Evolutionary conservation across 2,797 vertebrate genomes (phyloP).

Genomic region (Oreonectes daqikongensis): DNA sequence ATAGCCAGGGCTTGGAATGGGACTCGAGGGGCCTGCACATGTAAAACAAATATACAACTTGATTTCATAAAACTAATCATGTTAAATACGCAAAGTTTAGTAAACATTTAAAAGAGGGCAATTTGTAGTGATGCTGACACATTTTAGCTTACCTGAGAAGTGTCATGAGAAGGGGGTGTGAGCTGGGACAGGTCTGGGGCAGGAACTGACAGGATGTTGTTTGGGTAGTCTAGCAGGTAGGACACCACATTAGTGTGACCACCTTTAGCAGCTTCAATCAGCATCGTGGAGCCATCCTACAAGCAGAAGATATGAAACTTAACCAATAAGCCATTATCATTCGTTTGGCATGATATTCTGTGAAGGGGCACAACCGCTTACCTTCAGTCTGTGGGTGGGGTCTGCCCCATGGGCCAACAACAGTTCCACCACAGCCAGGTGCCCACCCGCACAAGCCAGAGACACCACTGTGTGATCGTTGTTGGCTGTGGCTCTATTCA

Average conservation of each 20-base stretch:
- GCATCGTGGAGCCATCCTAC: slow-evolving; percentile 98
- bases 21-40: slow-evolving; percentile 92
- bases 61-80: neutral
- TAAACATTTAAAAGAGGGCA: neutral
- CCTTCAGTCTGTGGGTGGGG: slow-evolving; percentile 98
- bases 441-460: slow-evolving; percentile 95
- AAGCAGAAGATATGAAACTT: slow-evolving; percentile 6
- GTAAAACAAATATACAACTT: neutral
- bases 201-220: slow-evolving; percentile 94
- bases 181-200: slow-evolving; percentile 92
- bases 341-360: neutral
- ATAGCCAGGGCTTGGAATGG: slow-evolving; percentile 96
- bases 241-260: slow-evolving; percentile 99
- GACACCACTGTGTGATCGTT: slow-evolving; percentile 99
- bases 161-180: slow-evolving; percentile 94
- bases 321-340: neutral
- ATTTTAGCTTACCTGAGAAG: slow-evolving; percentile 86
- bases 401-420: slow-evolving; percentile 96
- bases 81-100: neutral
- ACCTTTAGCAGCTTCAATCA: slow-evolving; percentile 99
- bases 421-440: slow-evolving; percentile 96
- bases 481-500: slow-evolving; percentile 97
- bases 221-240: slow-evolving; percentile 98
- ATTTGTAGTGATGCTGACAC: neutral
- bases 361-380: slow-evolving; percentile 64